Conservation (phyloP, 2,888 invertebrate species). For the Drosophila anomelani region DNA sequence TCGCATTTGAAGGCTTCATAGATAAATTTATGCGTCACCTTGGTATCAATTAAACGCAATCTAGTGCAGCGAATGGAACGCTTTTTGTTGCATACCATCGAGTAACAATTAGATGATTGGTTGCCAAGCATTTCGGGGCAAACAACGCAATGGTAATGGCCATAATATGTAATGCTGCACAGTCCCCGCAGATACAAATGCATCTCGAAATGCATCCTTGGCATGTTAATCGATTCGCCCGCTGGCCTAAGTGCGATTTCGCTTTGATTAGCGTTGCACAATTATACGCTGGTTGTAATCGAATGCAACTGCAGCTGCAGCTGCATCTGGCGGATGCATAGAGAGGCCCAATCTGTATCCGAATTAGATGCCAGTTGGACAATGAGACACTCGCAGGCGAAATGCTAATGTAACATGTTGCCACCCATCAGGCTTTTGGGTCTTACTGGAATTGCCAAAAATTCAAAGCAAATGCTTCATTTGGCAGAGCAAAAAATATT, state of each 20-base stretch:
- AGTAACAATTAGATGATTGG: slow-evolving; percentile 19
- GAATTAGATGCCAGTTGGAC: slow-evolving; percentile 39
- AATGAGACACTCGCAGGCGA: slow-evolving; percentile 27
- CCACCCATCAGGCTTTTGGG: slow-evolving; percentile 16
- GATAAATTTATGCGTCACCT: slow-evolving; percentile 43
- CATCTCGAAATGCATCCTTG: slow-evolving; percentile 18
- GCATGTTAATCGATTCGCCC: slow-evolving; percentile 44
- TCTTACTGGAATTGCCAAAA: neutral
- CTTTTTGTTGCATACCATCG: slow-evolving; percentile 21
- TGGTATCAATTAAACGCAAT: slow-evolving; percentile 46
- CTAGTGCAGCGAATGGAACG: slow-evolving; percentile 21
- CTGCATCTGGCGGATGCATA: slow-evolving; percentile 23
- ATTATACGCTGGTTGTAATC: slow-evolving; percentile 45
- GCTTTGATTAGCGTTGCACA: slow-evolving; percentile 56
- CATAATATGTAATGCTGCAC: slow-evolving; percentile 28
- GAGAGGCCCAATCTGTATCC: slow-evolving; percentile 5
- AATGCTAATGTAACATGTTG: slow-evolving; percentile 40
- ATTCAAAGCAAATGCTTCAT: too few species aligned
- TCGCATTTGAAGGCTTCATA: neutral
- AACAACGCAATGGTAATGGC: slow-evolving; percentile 43
- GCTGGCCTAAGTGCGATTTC: slow-evolving; percentile 38
- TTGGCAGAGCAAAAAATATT: neutral
- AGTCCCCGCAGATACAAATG: slow-evolving; percentile 26
- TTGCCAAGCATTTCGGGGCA: slow-evolving; percentile 3
- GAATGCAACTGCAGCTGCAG: slow-evolving; percentile 30